These are phyloP conservation scores for Melikaiella ostensackeni DNA, from an alignment of 2,888 invertebrate genomes.

Conservation along the genomic window DNA sequence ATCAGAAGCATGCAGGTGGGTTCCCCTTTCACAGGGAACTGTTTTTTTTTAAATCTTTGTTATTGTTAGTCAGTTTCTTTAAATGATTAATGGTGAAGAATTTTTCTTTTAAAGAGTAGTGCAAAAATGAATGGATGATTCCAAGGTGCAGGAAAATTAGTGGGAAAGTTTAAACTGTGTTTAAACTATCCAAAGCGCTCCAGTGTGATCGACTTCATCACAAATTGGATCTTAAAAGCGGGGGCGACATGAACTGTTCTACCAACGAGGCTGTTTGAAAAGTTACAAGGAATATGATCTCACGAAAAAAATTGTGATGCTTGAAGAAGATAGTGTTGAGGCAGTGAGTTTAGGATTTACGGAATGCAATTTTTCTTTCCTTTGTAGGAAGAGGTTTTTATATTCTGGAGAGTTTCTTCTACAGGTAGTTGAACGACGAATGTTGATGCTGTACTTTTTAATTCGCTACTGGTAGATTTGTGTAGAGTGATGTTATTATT, in stretches of 20 bases:
- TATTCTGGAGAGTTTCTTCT: not conserved
- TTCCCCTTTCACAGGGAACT: constrained; percentile 43
- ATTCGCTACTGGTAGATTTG: not conserved
- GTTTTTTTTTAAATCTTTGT: not conserved
- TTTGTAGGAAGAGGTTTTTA: not conserved
- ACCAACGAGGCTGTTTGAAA: constrained; percentile 4
- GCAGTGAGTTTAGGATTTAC: constrained; percentile 36
- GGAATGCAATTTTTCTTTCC: not conserved
- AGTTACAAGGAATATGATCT: constrained; percentile 3
- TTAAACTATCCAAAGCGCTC: not conserved
- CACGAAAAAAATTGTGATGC: constrained; percentile 33
- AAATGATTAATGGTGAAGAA: not conserved
- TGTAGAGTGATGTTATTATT: not conserved
- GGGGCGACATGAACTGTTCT: not conserved
- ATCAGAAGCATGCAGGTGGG: constrained; percentile 72
- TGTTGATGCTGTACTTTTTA: not conserved
- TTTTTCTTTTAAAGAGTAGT: not conserved
- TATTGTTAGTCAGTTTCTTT: not conserved
- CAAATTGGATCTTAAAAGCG: constrained; percentile 7
- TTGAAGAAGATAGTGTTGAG: constrained; percentile 5
- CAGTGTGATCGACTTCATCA: not conserved
- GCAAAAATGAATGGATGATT: not conserved
- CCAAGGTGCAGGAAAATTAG: not conserved
- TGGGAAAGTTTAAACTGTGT: constrained; percentile 14
- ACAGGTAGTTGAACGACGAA: not conserved